These are phyloP conservation scores for Neopipo cinnamomea DNA, from an alignment of 2,113 vertebrate species.

Conservation along the genomic window DNA sequence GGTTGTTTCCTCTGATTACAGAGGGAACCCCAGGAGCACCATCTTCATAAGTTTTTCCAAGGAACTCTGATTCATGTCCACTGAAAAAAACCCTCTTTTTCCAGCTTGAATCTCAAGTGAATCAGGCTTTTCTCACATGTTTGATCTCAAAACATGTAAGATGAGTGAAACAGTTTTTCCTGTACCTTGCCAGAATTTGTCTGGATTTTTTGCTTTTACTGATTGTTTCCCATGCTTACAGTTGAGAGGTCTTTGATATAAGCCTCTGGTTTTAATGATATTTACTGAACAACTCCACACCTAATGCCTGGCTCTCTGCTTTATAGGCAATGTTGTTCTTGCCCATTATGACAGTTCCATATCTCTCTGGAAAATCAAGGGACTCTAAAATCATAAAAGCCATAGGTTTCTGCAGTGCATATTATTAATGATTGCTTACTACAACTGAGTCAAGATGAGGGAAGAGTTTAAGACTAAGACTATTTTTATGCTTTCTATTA, in stretches of 20 bases:
- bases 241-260: background rate
- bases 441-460: background rate
- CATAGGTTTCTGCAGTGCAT: background rate
- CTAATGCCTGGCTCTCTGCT: background rate
- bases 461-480: background rate
- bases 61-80: background rate
- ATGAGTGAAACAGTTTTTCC: background rate
- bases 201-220: background rate
- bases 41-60: background rate
- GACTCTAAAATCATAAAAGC: background rate
- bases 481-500: background rate
- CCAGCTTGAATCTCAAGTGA: background rate
- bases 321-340: background rate
- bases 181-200: background rate
- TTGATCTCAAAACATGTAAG: background rate
- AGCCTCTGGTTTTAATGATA: background rate
- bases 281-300: background rate
- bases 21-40: background rate
- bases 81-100: rapidly evolving
- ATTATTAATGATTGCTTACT: background rate
- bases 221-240: background rate
- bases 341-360: background rate
- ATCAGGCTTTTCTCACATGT: background rate
- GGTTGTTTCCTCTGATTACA: background rate
- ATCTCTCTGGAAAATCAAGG: background rate